Percentiles rank a stretch among this genome's conserved stretches.
Evolutionary conservation across 2,888 invertebrate genomes (phyloP).

Genomic region (Ormyrus thymus): DNA sequence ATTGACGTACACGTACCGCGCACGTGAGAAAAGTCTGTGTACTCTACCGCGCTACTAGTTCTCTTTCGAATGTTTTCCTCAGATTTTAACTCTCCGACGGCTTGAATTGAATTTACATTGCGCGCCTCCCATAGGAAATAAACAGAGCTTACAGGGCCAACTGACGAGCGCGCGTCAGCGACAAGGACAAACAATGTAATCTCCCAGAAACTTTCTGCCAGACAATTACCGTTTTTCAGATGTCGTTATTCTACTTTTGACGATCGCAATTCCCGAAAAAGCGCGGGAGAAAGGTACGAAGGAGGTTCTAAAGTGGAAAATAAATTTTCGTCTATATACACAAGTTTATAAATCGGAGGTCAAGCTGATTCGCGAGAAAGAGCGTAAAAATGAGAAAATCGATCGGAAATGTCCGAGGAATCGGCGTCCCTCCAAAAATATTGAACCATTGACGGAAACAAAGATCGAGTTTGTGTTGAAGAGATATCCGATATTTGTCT

Average conservation of each 20-base stretch:
- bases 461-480: constrained; percentile 32
- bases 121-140: not conserved
- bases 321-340: not conserved
- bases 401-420: not conserved
- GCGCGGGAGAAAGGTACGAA: too few relatives aligned
- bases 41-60: constrained; percentile 58
- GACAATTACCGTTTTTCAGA: not conserved
- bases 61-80: constrained; percentile 35
- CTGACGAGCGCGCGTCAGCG: too few relatives aligned
- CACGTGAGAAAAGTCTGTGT: constrained; percentile 66
- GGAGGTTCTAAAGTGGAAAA: not conserved
- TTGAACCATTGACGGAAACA: constrained; percentile 37
- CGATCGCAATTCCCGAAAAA: too few relatives aligned
- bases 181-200: too few relatives aligned
- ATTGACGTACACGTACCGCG: constrained; percentile 65
- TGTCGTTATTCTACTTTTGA: not conserved
- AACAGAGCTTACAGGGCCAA: too few relatives aligned
- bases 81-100: constrained; percentile 32
- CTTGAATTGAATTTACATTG: constrained; percentile 43
- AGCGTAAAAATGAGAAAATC: not conserved
- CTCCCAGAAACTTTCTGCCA: not conserved
- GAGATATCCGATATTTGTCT: constrained; percentile 32
- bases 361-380: not conserved
- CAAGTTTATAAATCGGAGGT: constrained; percentile 1
- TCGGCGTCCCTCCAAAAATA: constrained; percentile 27